These are phyloP conservation scores for Pangasius macronema DNA, from an alignment of 2,797 vertebrate species.

Conservation along the genomic window DNA sequence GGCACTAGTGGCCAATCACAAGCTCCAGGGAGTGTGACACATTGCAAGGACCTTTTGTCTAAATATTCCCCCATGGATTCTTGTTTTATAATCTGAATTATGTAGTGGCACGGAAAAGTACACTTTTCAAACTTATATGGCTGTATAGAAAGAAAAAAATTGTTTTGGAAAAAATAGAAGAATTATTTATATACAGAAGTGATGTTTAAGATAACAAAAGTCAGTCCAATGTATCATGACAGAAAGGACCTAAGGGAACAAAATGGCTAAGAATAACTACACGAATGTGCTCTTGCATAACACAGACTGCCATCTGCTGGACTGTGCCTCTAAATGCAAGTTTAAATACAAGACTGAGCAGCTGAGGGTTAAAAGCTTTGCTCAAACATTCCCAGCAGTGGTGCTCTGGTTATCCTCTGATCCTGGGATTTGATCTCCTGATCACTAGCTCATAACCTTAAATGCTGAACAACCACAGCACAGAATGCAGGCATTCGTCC, in stretches of 20 bases:
- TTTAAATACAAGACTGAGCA: not conserved
- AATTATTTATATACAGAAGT: not conserved
- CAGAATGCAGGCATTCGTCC: not conserved
- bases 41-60: not conserved
- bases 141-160: not conserved
- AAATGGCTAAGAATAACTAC: constrained; percentile 5
- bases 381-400: not conserved
- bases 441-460: not conserved
- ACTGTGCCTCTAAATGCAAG: not conserved
- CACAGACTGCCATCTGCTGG: constrained; percentile 55
- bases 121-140: not conserved
- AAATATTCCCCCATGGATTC: not conserved
- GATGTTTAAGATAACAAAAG: not conserved
- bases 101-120: not conserved
- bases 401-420: not conserved
- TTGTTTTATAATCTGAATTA: not conserved
- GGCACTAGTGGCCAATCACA: constrained; percentile 51
- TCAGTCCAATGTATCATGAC: not conserved
- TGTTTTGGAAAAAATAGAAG: not conserved
- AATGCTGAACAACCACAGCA: not conserved
- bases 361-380: not conserved
- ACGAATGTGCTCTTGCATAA: constrained; percentile 16
- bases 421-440: not conserved
- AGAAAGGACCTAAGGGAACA: not conserved
- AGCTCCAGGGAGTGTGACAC: constrained; percentile 44